Conservation (phyloP, 2,888 invertebrate species). For the Troglohyphantes excavatus region DNA sequence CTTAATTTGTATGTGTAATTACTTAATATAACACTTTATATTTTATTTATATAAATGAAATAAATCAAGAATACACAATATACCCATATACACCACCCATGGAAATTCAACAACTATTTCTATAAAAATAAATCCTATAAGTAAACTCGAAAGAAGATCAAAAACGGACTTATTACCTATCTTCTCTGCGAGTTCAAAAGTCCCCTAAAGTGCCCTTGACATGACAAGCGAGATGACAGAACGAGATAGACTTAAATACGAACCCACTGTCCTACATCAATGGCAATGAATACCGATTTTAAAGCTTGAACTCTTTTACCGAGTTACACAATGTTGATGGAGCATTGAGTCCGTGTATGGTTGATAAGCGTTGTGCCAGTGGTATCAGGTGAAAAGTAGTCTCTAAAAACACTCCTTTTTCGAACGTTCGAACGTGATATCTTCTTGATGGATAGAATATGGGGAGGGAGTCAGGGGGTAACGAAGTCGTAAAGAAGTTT, state of each 20-base stretch:
- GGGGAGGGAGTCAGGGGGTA: constrained; percentile 44
- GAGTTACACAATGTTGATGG: constrained; percentile 66
- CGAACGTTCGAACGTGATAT: constrained; percentile 65
- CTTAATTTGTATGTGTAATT: too few relatives aligned
- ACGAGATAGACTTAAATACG: constrained; percentile 56
- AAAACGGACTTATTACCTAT: background rate
- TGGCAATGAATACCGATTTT: constrained; percentile 63
- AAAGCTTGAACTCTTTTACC: constrained; percentile 50
- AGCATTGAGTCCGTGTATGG: constrained; percentile 44
- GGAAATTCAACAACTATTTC: too few relatives aligned
- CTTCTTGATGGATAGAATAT: constrained; percentile 71
- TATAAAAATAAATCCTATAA: too few relatives aligned
- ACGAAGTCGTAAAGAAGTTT: constrained; percentile 73
- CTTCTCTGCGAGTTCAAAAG: constrained; percentile 24
- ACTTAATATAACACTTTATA: too few relatives aligned
- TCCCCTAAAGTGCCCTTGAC: constrained; percentile 37
- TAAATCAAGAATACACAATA: too few relatives aligned
- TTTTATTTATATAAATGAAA: too few relatives aligned
- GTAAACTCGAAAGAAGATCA: background rate
- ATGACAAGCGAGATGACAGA: constrained; percentile 50
- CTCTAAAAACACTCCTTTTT: constrained; percentile 58
- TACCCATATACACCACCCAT: too few relatives aligned
- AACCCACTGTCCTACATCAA: constrained; percentile 53
- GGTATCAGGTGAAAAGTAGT: constrained; percentile 57
- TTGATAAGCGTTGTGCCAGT: constrained; percentile 55